Base-by-base conservation (phyloP, 2,888 invertebrate species). In the Bellardia pandia region DNA sequence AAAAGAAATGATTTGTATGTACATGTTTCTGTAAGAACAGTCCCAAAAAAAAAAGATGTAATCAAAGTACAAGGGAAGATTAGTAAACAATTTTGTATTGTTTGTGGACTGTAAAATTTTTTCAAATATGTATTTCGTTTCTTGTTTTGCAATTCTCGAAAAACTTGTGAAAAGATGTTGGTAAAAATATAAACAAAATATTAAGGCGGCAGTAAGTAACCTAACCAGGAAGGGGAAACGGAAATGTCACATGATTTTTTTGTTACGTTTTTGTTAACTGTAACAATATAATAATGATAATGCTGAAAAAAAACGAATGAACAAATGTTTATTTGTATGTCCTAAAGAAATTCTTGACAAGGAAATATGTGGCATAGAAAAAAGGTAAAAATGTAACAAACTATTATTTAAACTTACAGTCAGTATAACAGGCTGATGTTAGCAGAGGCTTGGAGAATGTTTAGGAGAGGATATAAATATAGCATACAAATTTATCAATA, bases 201-300 rank as follows among this genome's bases (percentile, higher is more conserved):
- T 72, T 75, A 85, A 53, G 62, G 30, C n/a, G 33, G 40, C 14
- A 56, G 42, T 40, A 79, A 51, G 60, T 71, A 81, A 81, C 48
- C 40, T 11, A 69, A 48, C 77, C 66, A 84, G 89, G 85, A 84
- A 85, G 86, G 90, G 91, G 90, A 91, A 92, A 89, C 91, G 92
- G 92, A 92, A 90, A 90, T 91, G 92, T 90, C 90, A 91, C 90
- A 91, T 91, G 90, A 90, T 89, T 90, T 89, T 68, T 77, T 62
- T 48, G 68, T 58, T n/a, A 37, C 11, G 40, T 58, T 48, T 68
- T 48, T 68, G 23, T 76, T 62, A 60, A 69, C 66, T 72, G 48
- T 68, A 51, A 85, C 84, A 84, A 85, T 68, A 53, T 51, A 78
- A 78, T 60, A 58, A 88, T 82, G 84, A 86, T 81, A 86, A 80